Base-by-base conservation (phyloP, 2,113 vertebrate genomes). In the Pipra filicauda region DNA sequence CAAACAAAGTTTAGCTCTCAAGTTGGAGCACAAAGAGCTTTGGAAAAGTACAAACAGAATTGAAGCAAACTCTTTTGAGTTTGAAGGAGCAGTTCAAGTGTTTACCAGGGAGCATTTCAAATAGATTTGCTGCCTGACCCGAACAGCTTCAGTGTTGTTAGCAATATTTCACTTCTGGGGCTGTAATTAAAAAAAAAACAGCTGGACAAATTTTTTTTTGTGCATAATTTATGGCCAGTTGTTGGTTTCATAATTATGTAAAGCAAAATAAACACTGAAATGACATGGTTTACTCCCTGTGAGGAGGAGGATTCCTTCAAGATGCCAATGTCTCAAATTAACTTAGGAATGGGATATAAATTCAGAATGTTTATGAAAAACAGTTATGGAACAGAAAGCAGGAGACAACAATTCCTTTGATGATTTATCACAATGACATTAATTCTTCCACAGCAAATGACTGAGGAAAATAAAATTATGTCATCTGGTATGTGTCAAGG, bases 401-500 rank as follows among this genome's bases (percentile, higher is more conserved):
- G 89, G 87, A 95, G 85, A 84, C 58, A 62, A 51, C 5, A 10
- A 85, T 89, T 67, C 89, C 84, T 95, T 87, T 92, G 81, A 77
- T 71, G 88, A 91, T 91, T 66, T 80, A 90, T 94, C 79, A 84
- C 59, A 55, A 23, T 91, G 88, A 74, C 85, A 81, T 52, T 96
- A 86, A 75, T 95, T 94, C 79, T 95, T 72, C 72, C 88, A 30
- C 48, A 86, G 89, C 41, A 75, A 95, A 95, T 85, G 79, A 52
- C 70, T 82, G 79, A 85, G 65, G 73, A 76, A 96, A 88, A 91
- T 81, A 75, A 13, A 91, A 80, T 85, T 64, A 80, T 94, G 92
- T 91, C 72, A 67, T 88, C 75, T 91, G 85, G 48, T 75, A 91
- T 67, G 85, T 96, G 88, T 92, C 88, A 93, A 23, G 90, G 79